Base-by-base conservation (phyloP, 35 echinoderm and acorn worm species). In the Stichopus chloronotus region DNA sequence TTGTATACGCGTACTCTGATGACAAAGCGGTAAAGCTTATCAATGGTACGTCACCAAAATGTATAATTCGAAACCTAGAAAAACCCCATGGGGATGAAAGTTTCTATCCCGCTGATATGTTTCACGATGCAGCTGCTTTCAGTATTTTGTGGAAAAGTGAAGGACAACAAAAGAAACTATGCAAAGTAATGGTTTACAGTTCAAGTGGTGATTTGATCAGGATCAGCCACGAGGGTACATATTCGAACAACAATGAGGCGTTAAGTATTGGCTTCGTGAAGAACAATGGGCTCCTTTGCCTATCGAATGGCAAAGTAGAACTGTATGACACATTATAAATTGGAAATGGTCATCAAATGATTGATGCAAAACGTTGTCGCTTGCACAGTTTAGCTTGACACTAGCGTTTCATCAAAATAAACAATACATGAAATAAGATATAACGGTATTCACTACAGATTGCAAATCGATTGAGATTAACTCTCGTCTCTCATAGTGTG, bases 1-100 rank as follows among this genome's bases (percentile, higher is more conserved):
- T 74, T 74, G 69, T 74, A n/a, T 74, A 74, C 22, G 69, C 69
- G 7, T 74, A 74, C 69, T 74, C 69, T 74, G 17, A 74, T 20
- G 69, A 16, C 69, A 74, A 74, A 3, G 13, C 13, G 69, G 69
- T 74, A 74, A 74, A 74, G 69, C 69, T 74, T 65, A 19, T 65
- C 61, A 65, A 65, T 65, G 61, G 61, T 11, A 65, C 11, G 11
- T 65, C 61, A 65, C 61, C 61, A 19, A 65, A 65, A 65, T 65
- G 19, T 65, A 19, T 65, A 14, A 65, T 65, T 19, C 61, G 61
- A 65, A 65, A 11, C 19, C 61, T 65, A 65, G 61, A 65, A 65
- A 65, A 65, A 9, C 61, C 61, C 11, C 11, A 65, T 11, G 61
- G 61, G 4, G 61, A 65, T 19, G 19, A 65, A 65, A 14, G 11